Evolutionary conservation across 2,797 vertebrate genomes (phyloP), one percentile per base, ranked within the genome.

Genomic region (Microctenopoma steveboyesi): DNA sequence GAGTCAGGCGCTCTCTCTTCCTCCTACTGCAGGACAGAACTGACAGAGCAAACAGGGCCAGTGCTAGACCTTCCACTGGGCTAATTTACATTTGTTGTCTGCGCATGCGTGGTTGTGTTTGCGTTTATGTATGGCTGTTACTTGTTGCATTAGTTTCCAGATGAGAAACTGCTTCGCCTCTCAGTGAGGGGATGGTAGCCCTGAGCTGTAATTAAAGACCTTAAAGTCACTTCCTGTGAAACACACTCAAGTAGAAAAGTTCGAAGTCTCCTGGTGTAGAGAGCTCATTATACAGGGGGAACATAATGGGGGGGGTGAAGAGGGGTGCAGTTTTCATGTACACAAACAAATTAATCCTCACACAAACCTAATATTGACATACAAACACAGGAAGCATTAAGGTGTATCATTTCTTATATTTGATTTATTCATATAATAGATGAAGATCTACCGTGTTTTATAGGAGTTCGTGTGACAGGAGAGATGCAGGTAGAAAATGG

Each of bases 121-220:
- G 14, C 57, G 48, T 27, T 12, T 43, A 12, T 8, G 63, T 33
- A 33, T 33, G 15, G 42, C 16, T 48, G 74, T 82, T 82, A 86
- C 91, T 92, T 87, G 81, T 74, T 74, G 69, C 83, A 87, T 89
- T 87, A 66, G 90, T 91, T 87, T 89, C 63, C 78, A 78, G 82
- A 81, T 65, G 84, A 89, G 69, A 72, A 78, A 76, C 72, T 79
- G 73, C 81, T 86, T 70, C 70, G 70, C 72, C 78, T 84, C 82
- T 63, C 83, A 67, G 86, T 69, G 77, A 86, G 81, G 76, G 78
- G 40, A 14, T 13, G 13, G 73, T 72, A 42, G 87, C 89, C 85
- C 64, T 35, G 40, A 87, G 91, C 91, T 86, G 85, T 89, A 89
- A 92, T 92, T 92, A 83, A 77, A 83, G 83, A 89, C 86, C 87